Conservation (phyloP, 2,888 invertebrate genomes). For the Mimas tiliae region DNA sequence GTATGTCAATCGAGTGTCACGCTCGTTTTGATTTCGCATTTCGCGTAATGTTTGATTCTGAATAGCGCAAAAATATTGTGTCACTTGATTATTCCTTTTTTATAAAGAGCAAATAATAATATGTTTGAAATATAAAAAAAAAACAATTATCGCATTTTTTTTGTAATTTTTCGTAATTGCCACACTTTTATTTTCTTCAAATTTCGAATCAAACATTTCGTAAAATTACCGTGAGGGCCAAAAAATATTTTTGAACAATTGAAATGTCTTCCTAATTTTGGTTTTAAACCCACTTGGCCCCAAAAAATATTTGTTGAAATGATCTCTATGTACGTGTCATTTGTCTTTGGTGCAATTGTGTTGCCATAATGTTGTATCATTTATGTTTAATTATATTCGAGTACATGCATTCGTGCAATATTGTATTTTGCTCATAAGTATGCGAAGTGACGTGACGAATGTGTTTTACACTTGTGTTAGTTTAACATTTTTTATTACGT, state of each 20-base stretch:
- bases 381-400: conserved; percentile 25
- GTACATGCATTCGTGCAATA: conserved; percentile 4
- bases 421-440: conserved; percentile 20
- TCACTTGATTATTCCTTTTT: too few species aligned
- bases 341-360: conserved; percentile 51
- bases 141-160: too few species aligned
- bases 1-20: neutral
- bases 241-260: neutral
- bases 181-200: neutral
- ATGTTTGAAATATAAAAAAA: too few species aligned
- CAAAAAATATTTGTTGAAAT: conserved; percentile 31
- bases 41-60: conserved; percentile 12
- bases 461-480: neutral
- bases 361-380: conserved; percentile 44
- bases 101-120: too few species aligned
- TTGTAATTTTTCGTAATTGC: too few species aligned
- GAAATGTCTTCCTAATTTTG: conserved; percentile 2
- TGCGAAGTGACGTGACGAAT: neutral
- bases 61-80: neutral
- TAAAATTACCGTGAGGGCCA: neutral
- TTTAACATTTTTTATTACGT: neutral
- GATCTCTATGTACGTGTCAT: conserved; percentile 60
- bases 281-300: conserved; percentile 27
- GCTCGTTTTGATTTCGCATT: conserved; percentile 17
- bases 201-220: neutral